These are phyloP conservation scores for Poliocrania exsul DNA, from an alignment of 2,797 vertebrate species.

Conservation along the genomic window DNA sequence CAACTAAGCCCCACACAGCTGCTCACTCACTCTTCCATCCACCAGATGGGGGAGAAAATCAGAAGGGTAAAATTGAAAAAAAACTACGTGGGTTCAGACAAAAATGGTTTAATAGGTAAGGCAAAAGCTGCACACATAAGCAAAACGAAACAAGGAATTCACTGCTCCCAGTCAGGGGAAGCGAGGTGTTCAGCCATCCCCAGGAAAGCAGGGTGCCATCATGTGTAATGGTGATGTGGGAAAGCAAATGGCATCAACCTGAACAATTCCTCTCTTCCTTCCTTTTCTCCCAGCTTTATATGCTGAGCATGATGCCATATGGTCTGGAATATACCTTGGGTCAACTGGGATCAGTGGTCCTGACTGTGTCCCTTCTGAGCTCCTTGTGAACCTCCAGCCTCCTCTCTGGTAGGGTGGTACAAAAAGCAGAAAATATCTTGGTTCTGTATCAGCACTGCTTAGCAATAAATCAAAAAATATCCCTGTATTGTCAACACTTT, in stretches of 20 bases:
- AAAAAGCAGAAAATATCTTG: background rate
- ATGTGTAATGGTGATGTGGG: accelerated
- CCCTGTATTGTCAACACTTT: background rate
- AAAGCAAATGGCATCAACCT: background rate
- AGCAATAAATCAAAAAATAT: background rate
- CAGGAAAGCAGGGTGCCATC: background rate
- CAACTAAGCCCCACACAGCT: background rate
- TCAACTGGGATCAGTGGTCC: background rate
- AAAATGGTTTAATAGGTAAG: background rate
- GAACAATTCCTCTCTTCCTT: background rate
- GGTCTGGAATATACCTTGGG: background rate
- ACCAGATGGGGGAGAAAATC: background rate
- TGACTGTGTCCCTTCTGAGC: background rate
- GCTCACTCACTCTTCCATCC: background rate
- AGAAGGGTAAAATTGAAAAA: background rate
- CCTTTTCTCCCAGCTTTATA: background rate
- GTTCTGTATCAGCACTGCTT: background rate
- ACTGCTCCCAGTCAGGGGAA: background rate
- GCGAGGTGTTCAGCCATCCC: background rate
- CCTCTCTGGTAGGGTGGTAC: background rate
- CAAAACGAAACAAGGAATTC: background rate
- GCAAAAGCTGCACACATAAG: background rate
- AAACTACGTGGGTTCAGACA: background rate
- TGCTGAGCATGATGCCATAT: accelerated
- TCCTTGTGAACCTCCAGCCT: background rate